Percentiles rank a stretch among this genome's conserved stretches.
Conservation (phyloP, 1,140 invertebrate genomes). For the Aphelinus certus region DNA sequence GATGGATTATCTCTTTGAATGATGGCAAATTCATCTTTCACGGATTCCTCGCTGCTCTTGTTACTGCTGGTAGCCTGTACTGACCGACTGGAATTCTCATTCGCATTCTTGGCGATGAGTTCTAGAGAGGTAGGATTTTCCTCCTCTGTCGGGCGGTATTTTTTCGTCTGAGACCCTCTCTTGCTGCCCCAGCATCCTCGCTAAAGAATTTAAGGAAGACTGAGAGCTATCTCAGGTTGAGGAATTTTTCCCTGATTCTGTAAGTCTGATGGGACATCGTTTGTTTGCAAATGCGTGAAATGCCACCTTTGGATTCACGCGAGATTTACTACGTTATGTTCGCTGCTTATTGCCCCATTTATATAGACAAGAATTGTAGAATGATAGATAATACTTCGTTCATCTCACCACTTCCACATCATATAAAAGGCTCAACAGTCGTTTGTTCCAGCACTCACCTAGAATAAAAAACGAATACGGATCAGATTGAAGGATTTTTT, state of each 20-base stretch:
- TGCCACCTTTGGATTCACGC: neutral
- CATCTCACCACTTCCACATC: too few relatives aligned
- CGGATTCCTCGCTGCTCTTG: too few relatives aligned
- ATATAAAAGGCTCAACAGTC: too few relatives aligned
- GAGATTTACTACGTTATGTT: too few relatives aligned
- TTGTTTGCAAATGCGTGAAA: neutral
- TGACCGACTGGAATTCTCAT: neutral
- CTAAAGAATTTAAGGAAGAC: constrained; percentile 26
- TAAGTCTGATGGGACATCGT: constrained; percentile 11
- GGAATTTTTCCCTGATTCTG: constrained; percentile 10
- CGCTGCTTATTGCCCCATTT: too few relatives aligned
- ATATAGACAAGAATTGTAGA: too few relatives aligned
- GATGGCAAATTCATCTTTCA: too few relatives aligned
- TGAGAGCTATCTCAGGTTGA: neutral
- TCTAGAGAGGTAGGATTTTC: neutral
- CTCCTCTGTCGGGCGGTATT: neutral
- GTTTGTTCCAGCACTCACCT: neutral
- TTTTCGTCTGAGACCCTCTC: neutral
- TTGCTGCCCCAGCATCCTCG: constrained; percentile 5
- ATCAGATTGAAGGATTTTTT: too few relatives aligned
- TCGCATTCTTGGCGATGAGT: constrained; percentile 1
- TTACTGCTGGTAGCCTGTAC: neutral
- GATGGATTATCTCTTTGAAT: too few relatives aligned
- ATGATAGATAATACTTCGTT: too few relatives aligned
- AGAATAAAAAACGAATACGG: neutral